Percentiles rank a stretch among this genome's conserved stretches.
Evolutionary conservation across 2,888 invertebrate species (phyloP).

Genomic region (Sphinx pinastri): DNA sequence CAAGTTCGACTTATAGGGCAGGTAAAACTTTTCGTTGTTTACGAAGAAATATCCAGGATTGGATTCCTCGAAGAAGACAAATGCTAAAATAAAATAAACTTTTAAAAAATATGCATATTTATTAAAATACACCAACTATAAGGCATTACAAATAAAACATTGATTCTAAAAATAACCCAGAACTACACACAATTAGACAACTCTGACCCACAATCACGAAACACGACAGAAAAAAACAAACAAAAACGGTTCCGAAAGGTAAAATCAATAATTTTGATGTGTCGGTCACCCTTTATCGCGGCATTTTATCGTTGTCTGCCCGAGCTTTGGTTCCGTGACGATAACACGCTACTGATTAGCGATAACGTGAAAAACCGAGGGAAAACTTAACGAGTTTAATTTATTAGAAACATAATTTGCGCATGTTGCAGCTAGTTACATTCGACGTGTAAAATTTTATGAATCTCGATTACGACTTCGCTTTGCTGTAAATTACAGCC

Average conservation of each 20-base stretch:
- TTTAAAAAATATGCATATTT: neutral
- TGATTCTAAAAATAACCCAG: neutral
- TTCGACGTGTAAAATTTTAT: slow-evolving; percentile 12
- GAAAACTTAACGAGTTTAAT: slow-evolving; percentile 49
- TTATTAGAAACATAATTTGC: slow-evolving; percentile 39
- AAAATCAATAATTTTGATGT: slow-evolving; percentile 74
- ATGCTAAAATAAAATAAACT: too few species aligned
- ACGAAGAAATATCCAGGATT: too few species aligned
- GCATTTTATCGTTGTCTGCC: slow-evolving; percentile 67
- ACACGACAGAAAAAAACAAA: slow-evolving; percentile 31
- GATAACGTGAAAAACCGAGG: slow-evolving; percentile 52
- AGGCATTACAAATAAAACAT: too few species aligned
- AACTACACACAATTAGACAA: neutral
- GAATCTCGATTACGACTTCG: neutral
- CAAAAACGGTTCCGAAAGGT: slow-evolving; percentile 36
- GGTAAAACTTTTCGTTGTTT: too few species aligned
- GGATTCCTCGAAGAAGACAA: too few species aligned
- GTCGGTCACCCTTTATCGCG: slow-evolving; percentile 64
- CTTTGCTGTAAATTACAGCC: neutral
- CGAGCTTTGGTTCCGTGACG: slow-evolving; percentile 57
- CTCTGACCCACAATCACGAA: neutral
- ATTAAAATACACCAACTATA: too few species aligned
- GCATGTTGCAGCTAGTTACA: slow-evolving; percentile 24
- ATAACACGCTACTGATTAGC: slow-evolving; percentile 74
- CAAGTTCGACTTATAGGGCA: too few species aligned